phyloP scores from a whole-genome alignment of 2,888 invertebrate species.

The Dolichopus griseipennis region DNA sequence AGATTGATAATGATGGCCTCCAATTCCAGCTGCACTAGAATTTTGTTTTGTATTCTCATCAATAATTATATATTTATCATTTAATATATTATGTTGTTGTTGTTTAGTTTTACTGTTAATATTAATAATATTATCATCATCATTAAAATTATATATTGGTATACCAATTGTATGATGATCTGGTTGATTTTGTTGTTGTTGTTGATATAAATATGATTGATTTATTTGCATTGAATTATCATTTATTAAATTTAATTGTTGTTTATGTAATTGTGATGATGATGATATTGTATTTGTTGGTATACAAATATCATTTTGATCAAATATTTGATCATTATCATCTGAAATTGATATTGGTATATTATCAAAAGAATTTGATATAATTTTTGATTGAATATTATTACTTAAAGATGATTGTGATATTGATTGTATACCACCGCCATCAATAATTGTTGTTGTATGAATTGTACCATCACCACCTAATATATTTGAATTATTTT shows the following conservation, averaged over 20 bases:
- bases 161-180: constrained; percentile 44
- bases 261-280: constrained; percentile 13
- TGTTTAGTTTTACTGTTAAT: constrained; percentile 19
- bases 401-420: too few relatives aligned
- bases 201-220: constrained; percentile 10
- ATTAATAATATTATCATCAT: constrained; percentile 22
- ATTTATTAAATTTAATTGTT: background rate
- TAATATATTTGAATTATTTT: background rate
- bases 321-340: too few relatives aligned
- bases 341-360: too few relatives aligned
- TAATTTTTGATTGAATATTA: too few relatives aligned
- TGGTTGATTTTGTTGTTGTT: constrained; percentile 26
- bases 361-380: too few relatives aligned
- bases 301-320: background rate
- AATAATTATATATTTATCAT: background rate
- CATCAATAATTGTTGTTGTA: constrained; percentile 5
- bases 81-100: constrained; percentile 18
- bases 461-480: constrained; percentile 4
- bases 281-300: constrained; percentile 10
- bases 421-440: background rate
- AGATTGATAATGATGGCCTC: constrained; percentile 17
- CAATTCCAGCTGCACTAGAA: too few relatives aligned
- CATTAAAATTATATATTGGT: constrained; percentile 42
- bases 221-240: background rate
- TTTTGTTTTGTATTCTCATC: background rate